phyloP scores from a whole-genome alignment of 2,113 vertebrate genomes.

The Cyrtonyx montezumae region DNA sequence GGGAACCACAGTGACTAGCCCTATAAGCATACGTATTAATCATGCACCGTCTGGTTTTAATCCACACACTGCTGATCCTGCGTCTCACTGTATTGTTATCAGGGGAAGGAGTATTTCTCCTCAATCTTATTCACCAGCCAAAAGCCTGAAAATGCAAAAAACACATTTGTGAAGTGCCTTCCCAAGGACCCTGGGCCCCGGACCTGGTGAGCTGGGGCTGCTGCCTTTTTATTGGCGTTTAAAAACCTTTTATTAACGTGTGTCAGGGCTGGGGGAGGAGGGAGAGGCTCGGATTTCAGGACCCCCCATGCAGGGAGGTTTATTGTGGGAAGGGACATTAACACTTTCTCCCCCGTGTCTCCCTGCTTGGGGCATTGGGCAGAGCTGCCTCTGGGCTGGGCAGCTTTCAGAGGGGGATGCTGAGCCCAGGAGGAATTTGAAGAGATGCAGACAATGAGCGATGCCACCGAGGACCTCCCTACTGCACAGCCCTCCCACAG shows the following conservation, averaged over 20 bases:
- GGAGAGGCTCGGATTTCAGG: conserved; percentile 74
- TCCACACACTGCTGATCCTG: conserved; percentile 82
- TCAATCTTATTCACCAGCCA: conserved; percentile 82
- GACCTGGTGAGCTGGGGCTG: conserved; percentile 74
- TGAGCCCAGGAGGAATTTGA: neutral
- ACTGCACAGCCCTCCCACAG: conserved; percentile 12
- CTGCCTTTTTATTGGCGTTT: conserved; percentile 73
- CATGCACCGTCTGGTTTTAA: conserved; percentile 86
- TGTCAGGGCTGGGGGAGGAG: conserved; percentile 65
- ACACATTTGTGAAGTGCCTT: conserved; percentile 81
- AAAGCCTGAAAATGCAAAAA: conserved; percentile 85
- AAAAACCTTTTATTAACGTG: conserved; percentile 77
- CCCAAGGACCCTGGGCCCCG: conserved; percentile 72
- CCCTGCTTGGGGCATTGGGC: conserved; percentile 30
- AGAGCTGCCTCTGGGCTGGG: conserved; percentile 22
- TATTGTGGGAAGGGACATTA: conserved; percentile 80
- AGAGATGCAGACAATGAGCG: neutral
- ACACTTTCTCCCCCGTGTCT: conserved; percentile 73
- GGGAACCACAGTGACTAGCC: conserved; percentile 81
- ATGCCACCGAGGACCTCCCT: neutral
- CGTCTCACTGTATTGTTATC: conserved; percentile 84
- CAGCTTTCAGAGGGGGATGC: conserved; percentile 33
- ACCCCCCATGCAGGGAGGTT: conserved; percentile 70
- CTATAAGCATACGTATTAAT: conserved; percentile 84
- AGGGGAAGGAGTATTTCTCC: conserved; percentile 82